Evolutionary conservation across 2,113 vertebrate genomes (phyloP).

Genomic region (Odocoileus hemionus): DNA sequence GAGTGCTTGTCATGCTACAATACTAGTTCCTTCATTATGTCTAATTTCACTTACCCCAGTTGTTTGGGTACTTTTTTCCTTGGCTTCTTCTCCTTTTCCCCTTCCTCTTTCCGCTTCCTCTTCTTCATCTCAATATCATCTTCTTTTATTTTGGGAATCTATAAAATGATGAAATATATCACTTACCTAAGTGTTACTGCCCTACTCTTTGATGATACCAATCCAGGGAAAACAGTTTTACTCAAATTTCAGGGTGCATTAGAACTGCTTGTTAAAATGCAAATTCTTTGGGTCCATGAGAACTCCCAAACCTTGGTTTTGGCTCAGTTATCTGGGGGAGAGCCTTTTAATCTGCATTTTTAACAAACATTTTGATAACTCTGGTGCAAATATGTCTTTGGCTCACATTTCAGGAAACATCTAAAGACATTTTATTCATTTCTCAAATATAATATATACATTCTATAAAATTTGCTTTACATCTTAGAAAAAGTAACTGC

Average conservation of each 20-base stretch:
- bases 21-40: neutral
- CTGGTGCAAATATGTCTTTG: neutral
- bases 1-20: neutral
- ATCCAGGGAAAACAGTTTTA: neutral
- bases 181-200: neutral
- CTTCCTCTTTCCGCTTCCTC: slow-evolving; percentile 93
- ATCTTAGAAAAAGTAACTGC: neutral
- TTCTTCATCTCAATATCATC: slow-evolving; percentile 93
- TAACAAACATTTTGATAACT: neutral
- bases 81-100: slow-evolving; percentile 93
- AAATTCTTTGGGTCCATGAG: neutral
- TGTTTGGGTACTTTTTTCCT: slow-evolving; percentile 93
- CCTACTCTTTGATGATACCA: neutral
- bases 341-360: neutral
- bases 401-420: neutral
- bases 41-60: slow-evolving; percentile 84
- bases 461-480: neutral
- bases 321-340: neutral
- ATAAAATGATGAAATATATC: neutral
- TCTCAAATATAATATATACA: neutral
- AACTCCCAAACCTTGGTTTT: neutral
- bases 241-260: neutral
- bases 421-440: neutral
- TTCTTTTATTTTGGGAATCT: slow-evolving; percentile 90
- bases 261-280: neutral